Evolutionary conservation across 2,797 vertebrate species (phyloP), one percentile per base, ranked within the genome.

Genomic region (Columba guinea): DNA sequence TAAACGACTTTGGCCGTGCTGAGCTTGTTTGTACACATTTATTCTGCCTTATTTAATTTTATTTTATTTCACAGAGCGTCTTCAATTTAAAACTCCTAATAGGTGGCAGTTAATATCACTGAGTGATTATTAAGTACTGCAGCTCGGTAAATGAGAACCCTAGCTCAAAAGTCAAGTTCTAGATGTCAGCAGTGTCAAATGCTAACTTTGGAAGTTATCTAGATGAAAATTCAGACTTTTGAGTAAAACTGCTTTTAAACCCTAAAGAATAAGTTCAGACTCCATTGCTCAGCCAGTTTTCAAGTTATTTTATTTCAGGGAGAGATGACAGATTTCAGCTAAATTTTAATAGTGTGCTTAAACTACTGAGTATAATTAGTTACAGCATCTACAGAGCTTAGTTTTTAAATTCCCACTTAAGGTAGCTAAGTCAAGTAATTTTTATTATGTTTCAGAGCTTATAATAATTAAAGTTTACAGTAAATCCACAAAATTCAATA

Each of bases 401-500:
- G 18, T 63, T 94, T 84, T 79, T 60, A 46, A 91, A 84, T 56
- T 73, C 52, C 12, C 18, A 56, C 11, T 67, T 59, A n/a, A 35
- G 19, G 48, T 62, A 90, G 48, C 51, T 69, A 84, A 93, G n/a
- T 7, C 69, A 85, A 93, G 78, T 44, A 87, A 79, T 49, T 89
- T 91, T 59, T 76, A 82, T 59, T 84, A 63, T 10, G 2, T 84
- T 94, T 92, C 74, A 84, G 44, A 93, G 80, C 24, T 89, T 73
- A 67, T 9, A 76, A 52, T 76, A 84, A 62, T 79, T 79, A 59
- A 88, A 87, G 52, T 70, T 93, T 82, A 96, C 77, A 87, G 88
- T 82, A 95, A 94, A 93, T 76, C 70, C 80, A 91, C 60, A 51
- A 44, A 94, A 79, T 79, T 90, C 74, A 95, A 81, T 82, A 82